Evolutionary conservation across 2,113 vertebrate species (phyloP).

Genomic region (Gadus chalcogrammus): DNA sequence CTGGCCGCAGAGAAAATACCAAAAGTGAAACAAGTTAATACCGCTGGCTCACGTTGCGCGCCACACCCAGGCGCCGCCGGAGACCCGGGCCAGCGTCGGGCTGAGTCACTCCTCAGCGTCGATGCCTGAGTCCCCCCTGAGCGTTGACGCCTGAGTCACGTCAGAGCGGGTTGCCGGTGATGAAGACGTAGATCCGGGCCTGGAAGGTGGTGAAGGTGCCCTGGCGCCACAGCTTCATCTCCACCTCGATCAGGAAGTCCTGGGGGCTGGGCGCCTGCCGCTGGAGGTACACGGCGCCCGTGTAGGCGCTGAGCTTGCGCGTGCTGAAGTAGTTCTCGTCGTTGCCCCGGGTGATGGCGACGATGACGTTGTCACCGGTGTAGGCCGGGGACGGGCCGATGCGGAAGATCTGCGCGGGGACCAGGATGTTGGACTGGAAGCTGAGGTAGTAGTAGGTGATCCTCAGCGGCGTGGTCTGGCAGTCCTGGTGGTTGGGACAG

Average conservation of each 20-base stretch:
- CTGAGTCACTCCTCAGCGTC: no score
- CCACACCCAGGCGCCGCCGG: no score
- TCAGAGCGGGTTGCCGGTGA: constrained; percentile 78
- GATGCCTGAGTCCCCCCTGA: no score
- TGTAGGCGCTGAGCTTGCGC: constrained; percentile 84
- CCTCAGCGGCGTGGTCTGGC: constrained; percentile 82
- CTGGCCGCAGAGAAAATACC: background rate
- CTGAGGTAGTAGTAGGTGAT: constrained; percentile 93
- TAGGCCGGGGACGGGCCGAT: constrained; percentile 90
- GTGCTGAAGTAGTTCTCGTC: constrained; percentile 89
- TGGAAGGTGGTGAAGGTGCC: constrained; percentile 89
- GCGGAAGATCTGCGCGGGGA: constrained; percentile 92
- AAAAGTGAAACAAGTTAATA: background rate
- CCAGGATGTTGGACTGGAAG: constrained; percentile 87
- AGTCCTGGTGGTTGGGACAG: constrained; percentile 83
- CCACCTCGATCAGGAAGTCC: constrained; percentile 86
- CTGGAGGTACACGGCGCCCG: constrained; percentile 85
- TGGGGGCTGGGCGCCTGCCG: constrained; percentile 77
- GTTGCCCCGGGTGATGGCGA: constrained; percentile 84
- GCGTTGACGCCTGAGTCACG: background rate
- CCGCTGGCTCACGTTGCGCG: background rate
- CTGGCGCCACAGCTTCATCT: constrained; percentile 95
- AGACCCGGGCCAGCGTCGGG: no score
- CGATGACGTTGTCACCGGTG: constrained; percentile 85
- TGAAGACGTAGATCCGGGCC: constrained; percentile 89